Evolutionary conservation across 2,888 invertebrate species (phyloP).

Genomic region (Zygothrica quintamaculata): DNA sequence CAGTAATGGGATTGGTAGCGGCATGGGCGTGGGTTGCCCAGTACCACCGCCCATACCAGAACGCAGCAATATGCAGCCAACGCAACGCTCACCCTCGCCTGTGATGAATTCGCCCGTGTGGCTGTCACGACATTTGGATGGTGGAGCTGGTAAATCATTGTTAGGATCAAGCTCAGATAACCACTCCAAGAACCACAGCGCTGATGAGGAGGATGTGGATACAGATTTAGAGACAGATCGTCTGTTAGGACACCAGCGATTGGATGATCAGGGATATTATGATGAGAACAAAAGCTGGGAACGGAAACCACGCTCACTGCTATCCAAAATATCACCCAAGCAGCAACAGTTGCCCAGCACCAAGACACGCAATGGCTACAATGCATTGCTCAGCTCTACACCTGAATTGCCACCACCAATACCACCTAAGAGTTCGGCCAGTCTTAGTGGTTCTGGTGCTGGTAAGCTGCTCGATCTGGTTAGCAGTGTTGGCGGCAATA

Average conservation of each 20-base stretch:
- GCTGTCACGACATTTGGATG: slow-evolving; percentile 87
- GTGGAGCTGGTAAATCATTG: slow-evolving; percentile 68
- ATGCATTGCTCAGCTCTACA: slow-evolving; percentile 83
- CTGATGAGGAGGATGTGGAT: slow-evolving; percentile 93
- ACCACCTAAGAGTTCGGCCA: slow-evolving; percentile 78
- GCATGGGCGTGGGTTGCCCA: slow-evolving; percentile 28
- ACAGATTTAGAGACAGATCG: slow-evolving; percentile 99
- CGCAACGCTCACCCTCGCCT: slow-evolving; percentile 83
- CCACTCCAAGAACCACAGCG: slow-evolving; percentile 88
- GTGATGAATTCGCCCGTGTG: slow-evolving; percentile 87
- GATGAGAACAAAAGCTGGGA: slow-evolving; percentile 89
- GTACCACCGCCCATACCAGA: slow-evolving; percentile 83
- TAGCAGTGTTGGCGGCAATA: slow-evolving; percentile 12
- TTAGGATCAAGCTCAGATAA: slow-evolving; percentile 85
- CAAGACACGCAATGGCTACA: slow-evolving; percentile 84
- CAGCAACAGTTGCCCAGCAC: slow-evolving; percentile 80
- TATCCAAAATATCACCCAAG: slow-evolving; percentile 84
- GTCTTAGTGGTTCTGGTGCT: slow-evolving; percentile 25
- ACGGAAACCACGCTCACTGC: slow-evolving; percentile 82
- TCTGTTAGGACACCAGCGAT: slow-evolving; percentile 95
- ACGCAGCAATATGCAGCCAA: slow-evolving; percentile 63
- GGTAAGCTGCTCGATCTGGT: slow-evolving; percentile 80
- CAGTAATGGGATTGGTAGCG: slow-evolving; percentile 38
- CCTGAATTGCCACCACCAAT: slow-evolving; percentile 83
- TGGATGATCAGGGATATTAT: slow-evolving; percentile 96